Evolutionary conservation across 2,797 vertebrate species (phyloP).

Genomic region (Trematomus bernacchii): DNA sequence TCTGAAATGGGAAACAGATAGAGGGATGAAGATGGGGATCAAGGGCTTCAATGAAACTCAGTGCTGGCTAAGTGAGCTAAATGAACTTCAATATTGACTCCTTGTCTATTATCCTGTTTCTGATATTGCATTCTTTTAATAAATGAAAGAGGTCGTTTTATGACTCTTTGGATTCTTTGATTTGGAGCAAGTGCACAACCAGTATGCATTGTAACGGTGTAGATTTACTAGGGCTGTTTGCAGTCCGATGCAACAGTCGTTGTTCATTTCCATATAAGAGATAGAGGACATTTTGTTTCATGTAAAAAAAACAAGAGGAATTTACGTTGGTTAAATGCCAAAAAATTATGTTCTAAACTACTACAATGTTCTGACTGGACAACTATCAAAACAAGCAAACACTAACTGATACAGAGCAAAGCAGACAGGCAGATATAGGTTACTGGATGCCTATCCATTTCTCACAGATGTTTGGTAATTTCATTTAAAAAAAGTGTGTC

Average conservation of each 20-base stretch:
- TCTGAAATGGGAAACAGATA: slow-evolving; percentile 5
- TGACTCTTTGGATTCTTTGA: not conserved
- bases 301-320: not conserved
- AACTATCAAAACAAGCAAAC: not conserved
- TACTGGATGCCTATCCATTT: not conserved
- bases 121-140: slow-evolving; percentile 2
- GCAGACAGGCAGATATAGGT: not conserved
- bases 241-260: not conserved
- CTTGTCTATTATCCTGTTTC: not conserved
- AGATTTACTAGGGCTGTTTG: not conserved
- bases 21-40: not conserved
- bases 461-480: not conserved
- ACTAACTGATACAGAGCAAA: not conserved
- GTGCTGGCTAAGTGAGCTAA: not conserved
- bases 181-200: not conserved
- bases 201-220: not conserved
- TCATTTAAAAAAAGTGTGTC: not conserved
- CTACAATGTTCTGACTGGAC: not conserved
- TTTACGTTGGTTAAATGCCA: not conserved
- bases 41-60: not conserved
- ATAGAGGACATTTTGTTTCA: not conserved
- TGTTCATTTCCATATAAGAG: not conserved
- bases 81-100: not conserved
- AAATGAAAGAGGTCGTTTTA: not conserved
- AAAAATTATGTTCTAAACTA: not conserved